Evolutionary conservation across 2,797 vertebrate species (phyloP).

Genomic region (Mormyrus proboscirostris): DNA sequence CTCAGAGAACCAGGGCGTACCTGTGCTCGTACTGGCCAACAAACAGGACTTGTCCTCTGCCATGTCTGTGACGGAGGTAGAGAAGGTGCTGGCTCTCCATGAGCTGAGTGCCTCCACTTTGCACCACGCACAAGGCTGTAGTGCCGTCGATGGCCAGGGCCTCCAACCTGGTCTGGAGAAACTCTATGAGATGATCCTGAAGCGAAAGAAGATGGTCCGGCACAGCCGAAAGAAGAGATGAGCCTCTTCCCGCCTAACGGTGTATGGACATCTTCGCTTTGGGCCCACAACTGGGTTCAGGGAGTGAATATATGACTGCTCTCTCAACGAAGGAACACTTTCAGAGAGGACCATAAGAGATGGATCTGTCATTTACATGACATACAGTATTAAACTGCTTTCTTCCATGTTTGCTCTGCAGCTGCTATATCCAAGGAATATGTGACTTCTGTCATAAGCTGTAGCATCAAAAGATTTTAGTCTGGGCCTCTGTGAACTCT

Average conservation of each 20-base stretch:
- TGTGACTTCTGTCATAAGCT: conserved; percentile 40
- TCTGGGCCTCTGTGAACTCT: conserved; percentile 27
- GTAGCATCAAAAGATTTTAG: conserved; percentile 32
- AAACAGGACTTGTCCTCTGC: conserved; percentile 77
- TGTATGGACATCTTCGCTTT: conserved; percentile 30
- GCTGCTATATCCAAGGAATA: conserved; percentile 39
- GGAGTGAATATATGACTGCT: conserved; percentile 44
- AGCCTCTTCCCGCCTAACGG: conserved; percentile 33
- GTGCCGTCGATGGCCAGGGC: conserved; percentile 76
- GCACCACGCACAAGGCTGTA: conserved; percentile 76
- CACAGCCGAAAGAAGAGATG: conserved; percentile 70
- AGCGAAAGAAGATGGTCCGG: conserved; percentile 72
- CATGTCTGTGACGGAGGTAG: conserved; percentile 63
- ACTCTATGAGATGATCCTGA: conserved; percentile 82
- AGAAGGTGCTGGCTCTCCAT: conserved; percentile 71
- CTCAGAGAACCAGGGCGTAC: conserved; percentile 81
- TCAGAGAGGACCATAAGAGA: conserved; percentile 46
- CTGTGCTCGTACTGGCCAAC: conserved; percentile 78
- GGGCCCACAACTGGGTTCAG: conserved; percentile 31
- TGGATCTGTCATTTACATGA: conserved; percentile 51
- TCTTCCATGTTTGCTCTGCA: conserved; percentile 37
- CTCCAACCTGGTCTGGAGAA: conserved; percentile 76
- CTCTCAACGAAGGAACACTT: conserved; percentile 41
- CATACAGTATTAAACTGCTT: conserved; percentile 49
- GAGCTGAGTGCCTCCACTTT: conserved; percentile 69